These are phyloP conservation scores for Bothrops jararaca DNA, from an alignment of 2,113 vertebrate species.

Conservation along the genomic window DNA sequence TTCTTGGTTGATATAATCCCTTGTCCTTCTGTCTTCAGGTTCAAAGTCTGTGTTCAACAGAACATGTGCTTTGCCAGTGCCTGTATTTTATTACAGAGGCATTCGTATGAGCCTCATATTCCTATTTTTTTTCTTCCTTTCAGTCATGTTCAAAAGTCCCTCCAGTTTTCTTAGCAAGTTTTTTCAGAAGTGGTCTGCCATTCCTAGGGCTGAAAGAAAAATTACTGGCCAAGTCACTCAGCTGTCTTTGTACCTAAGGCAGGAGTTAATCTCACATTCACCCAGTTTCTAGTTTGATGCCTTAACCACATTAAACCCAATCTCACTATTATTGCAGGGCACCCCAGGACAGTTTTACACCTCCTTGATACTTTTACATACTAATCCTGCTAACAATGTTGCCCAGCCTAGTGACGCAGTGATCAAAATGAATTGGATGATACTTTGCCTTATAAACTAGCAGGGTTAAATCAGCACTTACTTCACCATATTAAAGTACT, in stretches of 20 bases:
- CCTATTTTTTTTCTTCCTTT: neutral
- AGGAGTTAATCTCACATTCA: neutral
- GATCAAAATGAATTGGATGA: neutral
- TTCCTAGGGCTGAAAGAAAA: neutral
- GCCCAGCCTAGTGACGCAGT: neutral
- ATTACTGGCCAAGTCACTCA: neutral
- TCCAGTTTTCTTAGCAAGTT: neutral
- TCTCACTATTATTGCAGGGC: neutral
- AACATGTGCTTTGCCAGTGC: neutral
- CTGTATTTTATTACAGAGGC: neutral
- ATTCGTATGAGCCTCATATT: neutral
- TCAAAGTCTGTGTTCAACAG: neutral
- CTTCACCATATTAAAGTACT: neutral
- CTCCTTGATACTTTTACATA: neutral
- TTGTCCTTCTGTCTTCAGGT: neutral
- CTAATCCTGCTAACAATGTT: neutral
- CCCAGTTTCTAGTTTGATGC: neutral
- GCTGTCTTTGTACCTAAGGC: neutral
- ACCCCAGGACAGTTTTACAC: neutral
- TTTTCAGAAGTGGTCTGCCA: neutral
- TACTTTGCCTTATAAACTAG: neutral
- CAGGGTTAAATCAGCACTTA: neutral
- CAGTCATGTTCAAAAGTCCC: neutral
- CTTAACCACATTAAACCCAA: neutral
- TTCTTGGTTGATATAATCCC: neutral